Conservation (phyloP, 2,113 vertebrate species). For the Dromiciops gliroides region DNA sequence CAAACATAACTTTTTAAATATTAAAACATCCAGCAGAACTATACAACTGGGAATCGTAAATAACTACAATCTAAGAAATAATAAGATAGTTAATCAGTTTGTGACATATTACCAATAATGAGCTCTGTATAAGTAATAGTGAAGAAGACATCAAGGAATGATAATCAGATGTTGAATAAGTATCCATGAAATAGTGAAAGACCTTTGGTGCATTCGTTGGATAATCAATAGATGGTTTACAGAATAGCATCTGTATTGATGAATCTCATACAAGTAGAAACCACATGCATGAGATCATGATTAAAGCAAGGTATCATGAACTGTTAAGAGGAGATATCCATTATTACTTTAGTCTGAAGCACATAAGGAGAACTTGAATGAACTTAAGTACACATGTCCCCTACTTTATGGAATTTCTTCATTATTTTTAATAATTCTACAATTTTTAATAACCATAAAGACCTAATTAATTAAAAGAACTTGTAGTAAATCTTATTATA, state of each 20-base stretch:
- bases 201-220: background rate
- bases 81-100: background rate
- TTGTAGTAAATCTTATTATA: background rate
- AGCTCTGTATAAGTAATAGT: background rate
- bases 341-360: background rate
- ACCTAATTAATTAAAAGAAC: background rate
- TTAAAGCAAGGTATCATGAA: background rate
- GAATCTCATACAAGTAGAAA: background rate
- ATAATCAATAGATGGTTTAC: background rate
- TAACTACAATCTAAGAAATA: background rate
- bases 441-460: constrained; percentile 8
- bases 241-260: background rate
- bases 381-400: background rate
- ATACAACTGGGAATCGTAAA: background rate
- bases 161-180: background rate
- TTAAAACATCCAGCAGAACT: background rate
- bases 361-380: background rate
- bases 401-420: background rate
- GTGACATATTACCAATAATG: background rate
- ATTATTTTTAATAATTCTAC: background rate
- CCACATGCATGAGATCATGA: background rate
- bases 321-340: background rate
- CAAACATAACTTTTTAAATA: background rate
- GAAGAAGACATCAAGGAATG: background rate
- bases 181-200: background rate